These are phyloP conservation scores for Brachynemurus nebulosus DNA, from an alignment of 2,888 invertebrate genomes.

Conservation along the genomic window DNA sequence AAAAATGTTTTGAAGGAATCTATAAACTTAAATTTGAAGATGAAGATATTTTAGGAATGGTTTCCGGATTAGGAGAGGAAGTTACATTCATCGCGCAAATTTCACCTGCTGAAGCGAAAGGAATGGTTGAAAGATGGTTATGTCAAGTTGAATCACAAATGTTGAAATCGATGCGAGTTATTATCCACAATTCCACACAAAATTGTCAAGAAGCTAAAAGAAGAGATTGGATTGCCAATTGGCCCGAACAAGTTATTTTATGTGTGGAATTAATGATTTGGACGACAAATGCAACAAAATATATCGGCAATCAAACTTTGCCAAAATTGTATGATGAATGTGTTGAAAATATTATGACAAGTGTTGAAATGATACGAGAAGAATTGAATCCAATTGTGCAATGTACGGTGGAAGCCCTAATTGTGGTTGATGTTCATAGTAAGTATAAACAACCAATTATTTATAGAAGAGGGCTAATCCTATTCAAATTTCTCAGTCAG, in stretches of 20 bases:
- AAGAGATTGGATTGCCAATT: constrained; percentile 70
- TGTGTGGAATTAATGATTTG: constrained; percentile 76
- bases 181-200: constrained; percentile 53
- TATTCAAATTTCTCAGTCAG: constrained; percentile 40
- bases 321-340: constrained; percentile 46
- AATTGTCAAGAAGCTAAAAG: constrained; percentile 48
- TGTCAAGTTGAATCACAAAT: constrained; percentile 79
- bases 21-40: constrained; percentile 65
- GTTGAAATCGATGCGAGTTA: constrained; percentile 69
- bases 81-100: constrained; percentile 68
- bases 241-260: constrained; percentile 88
- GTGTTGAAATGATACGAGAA: constrained; percentile 73
- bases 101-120: constrained; percentile 80
- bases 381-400: constrained; percentile 60
- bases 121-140: constrained; percentile 92
- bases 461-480: not conserved
- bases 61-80: constrained; percentile 77
- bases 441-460: not conserved
- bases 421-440: constrained; percentile 83
- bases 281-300: constrained; percentile 67
- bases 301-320: constrained; percentile 44
- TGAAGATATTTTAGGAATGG: constrained; percentile 76
- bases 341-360: constrained; percentile 65
- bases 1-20: constrained; percentile 95
- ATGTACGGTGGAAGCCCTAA: constrained; percentile 74